These are phyloP conservation scores for Chrysina gloriosa DNA, from an alignment of 2,888 invertebrate genomes.

Conservation along the genomic window DNA sequence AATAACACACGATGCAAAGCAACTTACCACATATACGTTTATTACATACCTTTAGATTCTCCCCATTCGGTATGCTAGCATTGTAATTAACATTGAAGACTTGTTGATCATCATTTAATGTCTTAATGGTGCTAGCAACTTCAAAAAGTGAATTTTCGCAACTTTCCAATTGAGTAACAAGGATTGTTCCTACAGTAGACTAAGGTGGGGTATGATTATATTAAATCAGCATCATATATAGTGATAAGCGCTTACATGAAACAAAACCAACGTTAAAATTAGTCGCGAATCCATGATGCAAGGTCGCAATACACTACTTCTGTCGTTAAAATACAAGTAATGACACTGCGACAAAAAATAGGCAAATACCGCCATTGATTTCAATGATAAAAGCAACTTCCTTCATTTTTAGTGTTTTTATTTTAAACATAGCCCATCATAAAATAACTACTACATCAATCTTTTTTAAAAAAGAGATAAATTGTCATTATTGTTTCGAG, in stretches of 20 bases:
- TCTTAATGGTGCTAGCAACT: not conserved
- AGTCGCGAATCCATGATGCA: not conserved
- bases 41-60: constrained; percentile 14
- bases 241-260: not conserved
- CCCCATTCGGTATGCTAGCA: constrained; percentile 9
- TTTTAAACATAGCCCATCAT: not conserved
- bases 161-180: constrained; percentile 14
- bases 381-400: not conserved
- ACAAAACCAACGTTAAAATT: not conserved
- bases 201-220: not conserved
- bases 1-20: not conserved
- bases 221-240: not conserved
- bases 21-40: not conserved
- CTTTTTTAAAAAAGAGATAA: too few relatives aligned
- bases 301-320: not conserved
- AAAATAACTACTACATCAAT: not conserved
- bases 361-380: not conserved
- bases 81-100: constrained; percentile 7
- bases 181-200: not conserved
- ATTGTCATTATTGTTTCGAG: too few relatives aligned
- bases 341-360: not conserved
- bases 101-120: constrained; percentile 11
- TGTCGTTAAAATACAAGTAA: not conserved
- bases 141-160: constrained; percentile 17
- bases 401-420: not conserved